A percentile compares a stretch with the other conserved stretches of the same genome.
Conservation (phyloP, 2,113 vertebrate species). For the Tetrao urogallus region DNA sequence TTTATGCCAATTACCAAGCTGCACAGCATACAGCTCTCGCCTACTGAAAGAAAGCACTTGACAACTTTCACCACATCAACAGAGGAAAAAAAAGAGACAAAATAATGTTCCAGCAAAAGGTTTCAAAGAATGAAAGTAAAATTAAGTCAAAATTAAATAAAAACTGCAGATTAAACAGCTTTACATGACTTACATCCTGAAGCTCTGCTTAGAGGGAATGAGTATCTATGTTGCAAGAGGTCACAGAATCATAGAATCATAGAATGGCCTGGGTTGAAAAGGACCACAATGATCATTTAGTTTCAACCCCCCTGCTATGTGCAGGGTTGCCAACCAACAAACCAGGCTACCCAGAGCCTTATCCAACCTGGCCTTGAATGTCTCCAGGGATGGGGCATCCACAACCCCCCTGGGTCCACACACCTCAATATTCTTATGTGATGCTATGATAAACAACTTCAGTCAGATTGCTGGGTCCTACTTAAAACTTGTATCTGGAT, state of each 20-base stretch:
- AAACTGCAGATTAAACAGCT: not conserved
- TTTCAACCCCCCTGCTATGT: no score
- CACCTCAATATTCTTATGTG: not conserved
- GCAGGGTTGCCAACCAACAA: no score
- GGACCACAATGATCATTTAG: no score
- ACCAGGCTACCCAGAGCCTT: no score
- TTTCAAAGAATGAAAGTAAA: not conserved
- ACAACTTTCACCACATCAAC: constrained; percentile 37
- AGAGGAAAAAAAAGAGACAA: not conserved
- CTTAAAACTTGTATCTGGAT: not conserved
- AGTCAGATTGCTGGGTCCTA: not conserved
- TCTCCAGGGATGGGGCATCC: no score
- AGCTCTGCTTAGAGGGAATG: not conserved
- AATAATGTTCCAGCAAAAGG: not conserved
- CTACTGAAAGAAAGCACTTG: constrained; percentile 47
- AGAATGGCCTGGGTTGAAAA: no score
- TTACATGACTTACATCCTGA: not conserved
- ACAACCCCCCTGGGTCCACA: not conserved
- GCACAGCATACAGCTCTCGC: constrained; percentile 26
- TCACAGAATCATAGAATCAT: no score
- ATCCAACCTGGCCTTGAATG: no score
- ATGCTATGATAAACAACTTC: not conserved
- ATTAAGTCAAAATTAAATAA: not conserved
- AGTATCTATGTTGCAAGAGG: not conserved
- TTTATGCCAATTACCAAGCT: constrained; percentile 59